Evolutionary conservation across 1,140 invertebrate species (phyloP).

Genomic region (Saxidomus purpurata): DNA sequence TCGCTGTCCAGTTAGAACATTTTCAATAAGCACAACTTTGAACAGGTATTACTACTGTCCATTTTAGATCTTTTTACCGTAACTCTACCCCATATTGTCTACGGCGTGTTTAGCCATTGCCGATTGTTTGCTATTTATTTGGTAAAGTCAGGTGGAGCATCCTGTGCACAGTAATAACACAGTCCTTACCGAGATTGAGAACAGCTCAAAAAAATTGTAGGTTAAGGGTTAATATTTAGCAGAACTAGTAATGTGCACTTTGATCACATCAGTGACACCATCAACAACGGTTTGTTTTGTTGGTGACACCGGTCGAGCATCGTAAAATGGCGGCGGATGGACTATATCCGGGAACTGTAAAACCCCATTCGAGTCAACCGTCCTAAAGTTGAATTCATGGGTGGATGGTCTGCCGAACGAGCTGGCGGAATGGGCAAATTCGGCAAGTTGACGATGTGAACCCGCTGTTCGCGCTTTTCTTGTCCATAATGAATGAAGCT

Average conservation of each 20-base stretch:
- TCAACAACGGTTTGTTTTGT: constrained; percentile 50
- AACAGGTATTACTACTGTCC: too few species aligned
- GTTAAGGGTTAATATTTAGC: constrained; percentile 47
- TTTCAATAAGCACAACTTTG: too few species aligned
- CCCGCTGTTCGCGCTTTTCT: constrained; percentile 52
- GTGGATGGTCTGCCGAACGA: constrained; percentile 7
- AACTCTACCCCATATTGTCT: too few species aligned
- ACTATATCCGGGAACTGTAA: constrained; percentile 55
- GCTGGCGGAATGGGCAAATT: not conserved
- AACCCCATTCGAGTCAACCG: constrained; percentile 42
- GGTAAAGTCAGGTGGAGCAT: too few species aligned
- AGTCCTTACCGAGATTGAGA: too few species aligned
- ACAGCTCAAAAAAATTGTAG: too few species aligned
- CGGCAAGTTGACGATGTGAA: constrained; percentile 43
- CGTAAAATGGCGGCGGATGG: constrained; percentile 6
- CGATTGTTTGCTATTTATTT: too few species aligned
- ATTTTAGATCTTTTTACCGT: too few species aligned
- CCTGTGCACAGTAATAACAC: too few species aligned
- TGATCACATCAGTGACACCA: constrained; percentile 59
- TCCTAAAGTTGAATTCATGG: constrained; percentile 31
- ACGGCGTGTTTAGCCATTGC: too few species aligned
- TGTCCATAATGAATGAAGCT: constrained; percentile 44
- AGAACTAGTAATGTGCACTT: constrained; percentile 64
- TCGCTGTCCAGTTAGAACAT: too few species aligned
- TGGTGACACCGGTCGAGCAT: constrained; percentile 1